These are phyloP conservation scores for Laupala kohalensis DNA, from an alignment of 1,140 invertebrate genomes.

Conservation along the genomic window DNA sequence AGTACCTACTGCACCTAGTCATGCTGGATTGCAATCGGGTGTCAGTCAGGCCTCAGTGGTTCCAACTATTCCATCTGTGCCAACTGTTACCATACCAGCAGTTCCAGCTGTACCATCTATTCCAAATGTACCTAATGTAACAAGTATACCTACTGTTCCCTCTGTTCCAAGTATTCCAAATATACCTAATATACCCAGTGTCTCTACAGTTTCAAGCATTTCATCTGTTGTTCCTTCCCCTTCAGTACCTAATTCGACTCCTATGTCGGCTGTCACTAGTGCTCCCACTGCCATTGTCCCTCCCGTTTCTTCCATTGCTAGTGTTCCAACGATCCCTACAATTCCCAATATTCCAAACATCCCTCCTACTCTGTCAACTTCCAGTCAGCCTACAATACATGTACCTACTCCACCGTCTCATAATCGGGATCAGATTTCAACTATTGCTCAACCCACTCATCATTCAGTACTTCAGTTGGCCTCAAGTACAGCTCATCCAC, in stretches of 20 bases:
- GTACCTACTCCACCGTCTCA: slow-evolving; percentile 24
- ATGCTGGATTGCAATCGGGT: slow-evolving; percentile 14
- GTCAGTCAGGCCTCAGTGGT: slow-evolving; percentile 7
- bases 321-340: background rate
- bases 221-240: background rate
- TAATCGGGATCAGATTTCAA: slow-evolving; percentile 29
- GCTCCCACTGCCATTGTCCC: background rate
- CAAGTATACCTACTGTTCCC: slow-evolving; percentile 24
- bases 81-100: slow-evolving; percentile 19
- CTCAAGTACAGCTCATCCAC: background rate
- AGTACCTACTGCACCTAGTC: slow-evolving; percentile 15
- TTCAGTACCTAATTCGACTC: background rate
- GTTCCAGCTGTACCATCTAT: slow-evolving; percentile 22
- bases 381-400: slow-evolving; percentile 10
- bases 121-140: slow-evolving; percentile 21
- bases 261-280: background rate
- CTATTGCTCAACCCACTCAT: slow-evolving; percentile 30
- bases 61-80: slow-evolving; percentile 17
- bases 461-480: background rate
- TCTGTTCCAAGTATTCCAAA: slow-evolving; percentile 23
- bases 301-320: background rate
- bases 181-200: slow-evolving; percentile 20
- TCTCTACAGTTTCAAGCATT: slow-evolving; percentile 1
- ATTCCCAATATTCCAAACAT: background rate
- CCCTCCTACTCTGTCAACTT: background rate